Conservation (phyloP, 2,797 vertebrate genomes). For the Hozukius guyotensis region DNA sequence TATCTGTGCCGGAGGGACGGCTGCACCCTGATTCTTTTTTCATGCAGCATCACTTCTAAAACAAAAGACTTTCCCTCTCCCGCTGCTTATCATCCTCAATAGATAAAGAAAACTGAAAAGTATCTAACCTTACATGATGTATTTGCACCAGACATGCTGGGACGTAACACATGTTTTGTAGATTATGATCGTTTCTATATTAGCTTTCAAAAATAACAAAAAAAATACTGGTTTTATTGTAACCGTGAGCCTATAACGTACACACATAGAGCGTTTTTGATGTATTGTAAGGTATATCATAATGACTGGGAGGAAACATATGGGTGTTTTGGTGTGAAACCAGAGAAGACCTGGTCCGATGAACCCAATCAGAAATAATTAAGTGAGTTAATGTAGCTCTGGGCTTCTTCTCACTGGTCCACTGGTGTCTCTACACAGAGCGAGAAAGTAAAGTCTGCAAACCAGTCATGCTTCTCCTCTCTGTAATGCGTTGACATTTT, state of each 20-base stretch:
- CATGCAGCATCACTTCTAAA: constrained; percentile 40
- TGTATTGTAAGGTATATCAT: neutral
- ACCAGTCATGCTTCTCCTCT: neutral
- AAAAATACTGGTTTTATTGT: neutral
- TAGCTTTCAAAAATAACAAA: neutral
- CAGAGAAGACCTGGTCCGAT: neutral
- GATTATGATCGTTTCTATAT: neutral
- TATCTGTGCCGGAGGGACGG: constrained; percentile 14
- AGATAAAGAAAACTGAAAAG: neutral
- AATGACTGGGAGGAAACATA: neutral
- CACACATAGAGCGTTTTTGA: neutral
- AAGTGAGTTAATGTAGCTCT: neutral
- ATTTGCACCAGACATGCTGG: neutral
- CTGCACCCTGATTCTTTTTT: constrained; percentile 22
- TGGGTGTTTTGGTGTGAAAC: neutral
- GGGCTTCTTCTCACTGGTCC: constrained; percentile 5
- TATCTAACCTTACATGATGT: neutral
- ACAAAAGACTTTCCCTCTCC: constrained; percentile 1
- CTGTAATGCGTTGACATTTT: neutral
- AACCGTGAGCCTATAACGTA: neutral
- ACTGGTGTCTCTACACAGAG: neutral
- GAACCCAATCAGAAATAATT: constrained; percentile 11
- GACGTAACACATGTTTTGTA: neutral
- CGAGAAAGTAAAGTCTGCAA: neutral
- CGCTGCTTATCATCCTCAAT: neutral